Evolutionary conservation across 1,140 invertebrate species (phyloP).

Genomic region (Aethina tumida): DNA sequence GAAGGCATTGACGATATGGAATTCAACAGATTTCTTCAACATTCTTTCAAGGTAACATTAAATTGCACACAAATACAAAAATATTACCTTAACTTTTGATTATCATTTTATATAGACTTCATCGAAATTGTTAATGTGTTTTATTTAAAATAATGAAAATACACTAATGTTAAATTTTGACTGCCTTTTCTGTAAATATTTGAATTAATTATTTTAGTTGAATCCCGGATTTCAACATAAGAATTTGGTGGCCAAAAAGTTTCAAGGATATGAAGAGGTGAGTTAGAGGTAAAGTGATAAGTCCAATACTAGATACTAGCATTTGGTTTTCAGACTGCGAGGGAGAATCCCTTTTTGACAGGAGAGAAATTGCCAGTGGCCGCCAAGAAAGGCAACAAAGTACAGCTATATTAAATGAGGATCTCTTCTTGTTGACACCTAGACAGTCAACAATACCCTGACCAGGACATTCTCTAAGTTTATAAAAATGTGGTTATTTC

Average conservation of each 20-base stretch:
- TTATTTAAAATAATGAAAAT: no score
- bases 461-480: no score
- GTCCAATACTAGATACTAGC: not conserved
- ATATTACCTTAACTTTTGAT: no score
- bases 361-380: slow-evolving; percentile 78
- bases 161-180: not conserved
- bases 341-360: slow-evolving; percentile 61
- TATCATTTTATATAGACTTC: no score
- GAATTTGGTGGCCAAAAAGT: slow-evolving; percentile 72
- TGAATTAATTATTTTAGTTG: slow-evolving; percentile 22
- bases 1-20: slow-evolving; percentile 39
- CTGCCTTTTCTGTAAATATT: not conserved
- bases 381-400: slow-evolving; percentile 75
- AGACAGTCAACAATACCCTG: no score
- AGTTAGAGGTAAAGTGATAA: slow-evolving; percentile 1
- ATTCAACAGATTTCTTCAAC: slow-evolving; percentile 44
- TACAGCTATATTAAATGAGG: no score
- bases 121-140: no score
- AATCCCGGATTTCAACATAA: slow-evolving; percentile 42
- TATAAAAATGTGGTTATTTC: no score
- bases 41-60: slow-evolving; percentile 40
- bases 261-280: slow-evolving; percentile 49
- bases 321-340: slow-evolving; percentile 19
- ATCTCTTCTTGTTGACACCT: no score
- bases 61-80: not conserved